Evolutionary conservation across 2,113 vertebrate species (phyloP), one percentile per base, ranked within the genome.

Genomic region (Chaetodon auriga): DNA sequence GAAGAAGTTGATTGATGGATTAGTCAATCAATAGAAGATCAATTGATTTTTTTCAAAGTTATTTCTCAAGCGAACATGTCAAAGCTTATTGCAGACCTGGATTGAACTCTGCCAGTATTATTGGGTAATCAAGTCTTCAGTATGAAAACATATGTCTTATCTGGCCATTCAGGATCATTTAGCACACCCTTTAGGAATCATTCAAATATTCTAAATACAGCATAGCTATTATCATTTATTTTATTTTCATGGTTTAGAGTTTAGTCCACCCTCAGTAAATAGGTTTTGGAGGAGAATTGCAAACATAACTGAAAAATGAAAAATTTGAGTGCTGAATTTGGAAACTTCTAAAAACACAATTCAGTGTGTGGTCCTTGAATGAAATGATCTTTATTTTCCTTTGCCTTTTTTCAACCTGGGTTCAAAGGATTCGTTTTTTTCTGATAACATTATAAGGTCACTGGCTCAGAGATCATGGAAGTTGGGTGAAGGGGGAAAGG

Each of bases 381-480:
- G 3, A 21, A 25, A 48, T 41, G 0, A 38, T 30, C 30, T 19
- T 38, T 16, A 3, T 11, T 58, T 4, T 43, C 7, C 10, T 8
- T 35, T 54, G 11, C 0, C 5, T 18, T 48, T 19, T n/a, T 75
- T 18, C 6, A 63, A 10, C 7, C 0, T 11, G 8, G 15, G 5
- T 38, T 41, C 21, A 70, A 43, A 43, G 51, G 46, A 48, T 58
- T 16, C 38, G 21, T 23, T 5, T 69, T 60, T 75, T 83, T 78
- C 46, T 61, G 12, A 49, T 19, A 14, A 49, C 7, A n/a, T 21
- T 23, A 57, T 19, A 46, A 48, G n/a, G 66, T 48, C 43, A 48
- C 12, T 58, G 61, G 65, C 25, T 65, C 60, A 18, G 51, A 80
- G 19, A 55, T 15, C 16, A 25, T 2, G 36, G 38, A 16, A 6